These are phyloP conservation scores for Cephonodes hylas DNA, from an alignment of 2,888 invertebrate genomes.

Conservation along the genomic window DNA sequence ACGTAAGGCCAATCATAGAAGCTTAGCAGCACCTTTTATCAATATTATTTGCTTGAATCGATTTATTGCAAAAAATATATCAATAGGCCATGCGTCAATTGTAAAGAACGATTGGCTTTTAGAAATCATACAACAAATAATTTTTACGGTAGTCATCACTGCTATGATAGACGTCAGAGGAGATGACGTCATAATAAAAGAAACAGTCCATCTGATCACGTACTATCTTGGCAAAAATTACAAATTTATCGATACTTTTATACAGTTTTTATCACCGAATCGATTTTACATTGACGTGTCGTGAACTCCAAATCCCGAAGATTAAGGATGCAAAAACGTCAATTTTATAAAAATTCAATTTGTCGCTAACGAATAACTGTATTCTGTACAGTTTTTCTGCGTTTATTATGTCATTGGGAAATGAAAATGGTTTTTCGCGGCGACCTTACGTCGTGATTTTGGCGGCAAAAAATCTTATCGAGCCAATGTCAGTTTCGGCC, in stretches of 20 bases:
- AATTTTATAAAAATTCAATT: neutral
- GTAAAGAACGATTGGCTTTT: neutral
- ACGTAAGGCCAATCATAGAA: neutral
- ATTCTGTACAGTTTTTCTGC: slow-evolving; percentile 14
- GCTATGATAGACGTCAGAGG: neutral
- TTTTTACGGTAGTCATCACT: neutral
- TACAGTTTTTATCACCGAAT: neutral
- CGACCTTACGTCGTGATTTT: slow-evolving; percentile 55
- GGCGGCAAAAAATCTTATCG: slow-evolving; percentile 60
- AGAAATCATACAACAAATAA: too few relatives aligned
- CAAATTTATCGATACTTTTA: neutral
- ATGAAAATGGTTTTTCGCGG: slow-evolving; percentile 44
- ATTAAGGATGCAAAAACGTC: neutral
- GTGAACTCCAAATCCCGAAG: neutral
- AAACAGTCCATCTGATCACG: neutral
- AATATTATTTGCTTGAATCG: neutral
- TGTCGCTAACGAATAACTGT: neutral
- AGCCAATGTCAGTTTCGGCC: slow-evolving; percentile 71
- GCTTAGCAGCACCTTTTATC: neutral
- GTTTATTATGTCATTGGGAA: slow-evolving; percentile 37
- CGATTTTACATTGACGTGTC: too few relatives aligned
- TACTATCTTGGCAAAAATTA: neutral
- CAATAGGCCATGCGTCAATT: neutral
- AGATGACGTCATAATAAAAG: neutral
- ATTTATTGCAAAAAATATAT: neutral